Evolutionary conservation across 2,113 vertebrate genomes (phyloP).

Genomic region (Dipodomys ordii): DNA sequence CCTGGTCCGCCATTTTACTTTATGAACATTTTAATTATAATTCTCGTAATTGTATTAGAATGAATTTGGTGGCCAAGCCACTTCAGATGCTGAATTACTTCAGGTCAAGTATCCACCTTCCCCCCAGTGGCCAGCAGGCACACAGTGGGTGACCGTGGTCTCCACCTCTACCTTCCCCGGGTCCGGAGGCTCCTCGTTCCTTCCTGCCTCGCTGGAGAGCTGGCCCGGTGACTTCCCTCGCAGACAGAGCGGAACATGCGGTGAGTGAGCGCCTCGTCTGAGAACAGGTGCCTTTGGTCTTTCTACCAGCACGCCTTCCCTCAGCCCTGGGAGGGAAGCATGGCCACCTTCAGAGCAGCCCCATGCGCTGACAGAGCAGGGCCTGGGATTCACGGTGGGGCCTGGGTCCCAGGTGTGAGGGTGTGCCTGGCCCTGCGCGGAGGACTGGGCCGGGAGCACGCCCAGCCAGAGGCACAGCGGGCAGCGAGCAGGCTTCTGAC

Average conservation of each 20-base stretch:
- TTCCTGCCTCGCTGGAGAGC: too few relatives aligned
- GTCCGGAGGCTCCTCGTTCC: too few relatives aligned
- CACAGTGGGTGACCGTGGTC: not conserved
- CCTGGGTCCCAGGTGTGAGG: too few relatives aligned
- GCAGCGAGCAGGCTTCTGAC: too few relatives aligned
- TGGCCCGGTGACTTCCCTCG: not conserved
- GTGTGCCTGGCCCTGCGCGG: too few relatives aligned
- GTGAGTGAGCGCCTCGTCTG: accelerated
- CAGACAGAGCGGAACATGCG: not conserved
- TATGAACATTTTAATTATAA: not conserved
- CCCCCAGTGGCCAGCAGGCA: too few relatives aligned
- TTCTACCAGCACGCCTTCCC: accelerated
- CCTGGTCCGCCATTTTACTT: not conserved
- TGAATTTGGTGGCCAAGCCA: not conserved
- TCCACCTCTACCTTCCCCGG: too few relatives aligned
- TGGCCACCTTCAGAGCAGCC: accelerated
- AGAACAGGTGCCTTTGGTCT: not conserved
- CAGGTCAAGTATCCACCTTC: too few relatives aligned
- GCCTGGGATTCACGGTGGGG: too few relatives aligned
- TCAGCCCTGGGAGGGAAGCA: accelerated
- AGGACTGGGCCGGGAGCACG: too few relatives aligned
- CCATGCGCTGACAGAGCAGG: accelerated
- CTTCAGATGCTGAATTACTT: not conserved
- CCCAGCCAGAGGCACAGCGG: not conserved
- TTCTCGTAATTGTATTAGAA: not conserved